These are phyloP conservation scores for Noctua fimbriata DNA, from an alignment of 2,888 invertebrate genomes.

Conservation along the genomic window DNA sequence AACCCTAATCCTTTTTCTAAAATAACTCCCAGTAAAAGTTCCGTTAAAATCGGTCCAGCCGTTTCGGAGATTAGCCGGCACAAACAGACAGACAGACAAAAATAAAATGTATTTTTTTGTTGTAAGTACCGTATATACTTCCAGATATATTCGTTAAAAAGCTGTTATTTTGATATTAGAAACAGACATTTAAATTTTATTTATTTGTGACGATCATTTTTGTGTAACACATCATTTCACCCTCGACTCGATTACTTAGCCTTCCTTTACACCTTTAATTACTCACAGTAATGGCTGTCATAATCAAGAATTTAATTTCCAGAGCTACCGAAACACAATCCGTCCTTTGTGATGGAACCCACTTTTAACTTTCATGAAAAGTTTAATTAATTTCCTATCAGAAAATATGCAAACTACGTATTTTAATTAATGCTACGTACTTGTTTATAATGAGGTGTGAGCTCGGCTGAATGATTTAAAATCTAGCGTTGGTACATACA, in stretches of 20 bases:
- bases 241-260: background rate
- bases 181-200: too few relatives aligned
- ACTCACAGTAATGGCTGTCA: constrained; percentile 21
- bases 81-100: too few relatives aligned
- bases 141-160: too few relatives aligned
- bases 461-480: constrained; percentile 40
- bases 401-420: constrained; percentile 64
- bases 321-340: constrained; percentile 41
- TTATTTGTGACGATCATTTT: background rate
- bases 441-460: constrained; percentile 61
- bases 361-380: constrained; percentile 61
- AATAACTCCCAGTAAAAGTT: too few relatives aligned
- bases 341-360: constrained; percentile 53
- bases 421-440: constrained; percentile 54
- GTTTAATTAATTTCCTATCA: constrained; percentile 66
- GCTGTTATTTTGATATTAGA: too few relatives aligned
- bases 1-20: too few relatives aligned
- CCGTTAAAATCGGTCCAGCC: too few relatives aligned
- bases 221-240: background rate
- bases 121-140: too few relatives aligned
- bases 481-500: constrained; percentile 20
- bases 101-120: too few relatives aligned
- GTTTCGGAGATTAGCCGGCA: too few relatives aligned
- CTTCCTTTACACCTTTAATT: constrained; percentile 24
- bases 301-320: constrained; percentile 54